phyloP scores from a whole-genome alignment of 2,888 invertebrate genomes.

The Melikaiella ostensackeni region DNA sequence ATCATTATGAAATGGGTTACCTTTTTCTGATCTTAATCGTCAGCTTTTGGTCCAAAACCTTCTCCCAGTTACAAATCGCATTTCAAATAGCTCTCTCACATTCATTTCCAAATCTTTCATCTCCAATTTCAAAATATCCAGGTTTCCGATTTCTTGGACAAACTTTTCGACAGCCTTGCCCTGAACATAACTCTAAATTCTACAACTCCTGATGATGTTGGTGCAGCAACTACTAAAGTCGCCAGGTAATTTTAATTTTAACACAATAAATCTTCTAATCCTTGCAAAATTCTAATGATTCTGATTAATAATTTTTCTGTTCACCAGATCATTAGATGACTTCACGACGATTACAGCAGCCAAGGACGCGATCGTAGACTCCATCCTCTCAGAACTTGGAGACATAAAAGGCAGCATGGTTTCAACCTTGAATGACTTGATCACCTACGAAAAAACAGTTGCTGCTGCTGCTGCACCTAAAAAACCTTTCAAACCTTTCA shows the following conservation, averaged over 20 bases:
- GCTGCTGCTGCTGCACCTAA: slow-evolving; percentile 51
- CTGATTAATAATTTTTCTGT: background rate
- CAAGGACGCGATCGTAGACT: slow-evolving; percentile 69
- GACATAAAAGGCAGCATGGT: slow-evolving; percentile 69
- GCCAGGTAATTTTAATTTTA: background rate
- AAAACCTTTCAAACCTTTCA: slow-evolving; percentile 48
- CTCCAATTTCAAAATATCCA: background rate
- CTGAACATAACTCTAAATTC: slow-evolving; percentile 59
- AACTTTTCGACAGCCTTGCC: slow-evolving; percentile 67
- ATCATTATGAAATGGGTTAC: background rate
- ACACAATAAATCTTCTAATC: background rate
- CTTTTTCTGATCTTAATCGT: background rate
- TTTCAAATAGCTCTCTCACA: background rate
- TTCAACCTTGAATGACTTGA: slow-evolving; percentile 66
- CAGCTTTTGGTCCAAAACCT: background rate
- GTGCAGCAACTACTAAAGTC: slow-evolving; percentile 20
- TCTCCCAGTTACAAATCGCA: background rate
- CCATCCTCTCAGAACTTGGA: slow-evolving; percentile 66
- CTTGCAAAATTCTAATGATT: too few relatives aligned
- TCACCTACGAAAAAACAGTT: slow-evolving; percentile 63
- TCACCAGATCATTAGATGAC: slow-evolving; percentile 64
- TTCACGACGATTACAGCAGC: slow-evolving; percentile 63
- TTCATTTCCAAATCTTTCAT: too few relatives aligned
- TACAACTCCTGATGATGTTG: slow-evolving; percentile 30
- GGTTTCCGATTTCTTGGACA: slow-evolving; percentile 67